Conservation (phyloP, 1,140 invertebrate species). For the Globodera rostochiensis region DNA sequence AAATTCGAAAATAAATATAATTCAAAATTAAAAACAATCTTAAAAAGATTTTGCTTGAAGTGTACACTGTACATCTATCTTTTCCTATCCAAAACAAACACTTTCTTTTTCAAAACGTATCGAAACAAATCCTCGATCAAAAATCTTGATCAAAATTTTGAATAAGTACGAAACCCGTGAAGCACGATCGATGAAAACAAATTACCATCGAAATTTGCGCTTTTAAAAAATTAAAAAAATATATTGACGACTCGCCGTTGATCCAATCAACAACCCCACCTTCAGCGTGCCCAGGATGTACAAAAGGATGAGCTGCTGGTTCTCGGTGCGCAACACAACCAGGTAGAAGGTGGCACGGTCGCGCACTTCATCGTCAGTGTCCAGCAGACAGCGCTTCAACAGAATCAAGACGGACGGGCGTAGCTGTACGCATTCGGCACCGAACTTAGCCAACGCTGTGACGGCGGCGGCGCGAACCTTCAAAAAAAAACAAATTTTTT, state of each 20-base stretch:
- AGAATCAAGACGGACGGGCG: conserved; percentile 81
- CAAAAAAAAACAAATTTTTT: background rate
- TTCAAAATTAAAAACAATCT: background rate
- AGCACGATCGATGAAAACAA: no score
- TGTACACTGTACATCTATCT: no score
- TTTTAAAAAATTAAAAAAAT: no score
- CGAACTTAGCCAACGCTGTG: conserved; percentile 93
- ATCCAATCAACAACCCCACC: conserved; percentile 17
- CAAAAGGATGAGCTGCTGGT: conserved; percentile 76
- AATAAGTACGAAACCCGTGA: no score
- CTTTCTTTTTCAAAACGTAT: no score
- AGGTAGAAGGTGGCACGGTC: conserved; percentile 97
- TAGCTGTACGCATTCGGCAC: conserved; percentile 87
- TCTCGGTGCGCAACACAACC: conserved; percentile 77
- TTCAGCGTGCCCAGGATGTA: conserved; percentile 78
- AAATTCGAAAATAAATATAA: no score
- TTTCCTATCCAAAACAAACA: no score
- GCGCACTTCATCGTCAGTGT: conserved; percentile 95
- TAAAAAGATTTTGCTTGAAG: no score
- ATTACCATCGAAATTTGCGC: no score
- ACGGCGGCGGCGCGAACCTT: conserved; percentile 79
- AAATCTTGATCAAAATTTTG: no score
- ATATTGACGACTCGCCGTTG: no score
- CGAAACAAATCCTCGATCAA: no score
- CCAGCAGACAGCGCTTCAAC: conserved; percentile 84